Evolutionary conservation across 2,888 invertebrate species (phyloP).

Genomic region (Ditylenchus weischeri): DNA sequence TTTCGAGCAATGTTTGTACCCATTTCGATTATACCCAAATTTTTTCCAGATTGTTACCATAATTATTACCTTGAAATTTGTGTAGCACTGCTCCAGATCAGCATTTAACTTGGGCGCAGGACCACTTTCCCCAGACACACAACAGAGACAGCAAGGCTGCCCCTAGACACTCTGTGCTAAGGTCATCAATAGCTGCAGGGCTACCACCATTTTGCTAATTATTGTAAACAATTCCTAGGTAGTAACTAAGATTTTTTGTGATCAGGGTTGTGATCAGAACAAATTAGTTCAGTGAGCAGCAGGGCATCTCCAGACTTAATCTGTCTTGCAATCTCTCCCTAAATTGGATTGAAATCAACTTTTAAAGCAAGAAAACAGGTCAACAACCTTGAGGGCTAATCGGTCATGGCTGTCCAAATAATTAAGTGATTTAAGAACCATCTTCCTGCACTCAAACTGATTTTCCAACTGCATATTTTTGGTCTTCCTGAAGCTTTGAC

Average conservation of each 20-base stretch:
- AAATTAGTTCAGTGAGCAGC: conserved; percentile 92
- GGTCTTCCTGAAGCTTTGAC: conserved; percentile 63
- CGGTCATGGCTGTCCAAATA: conserved; percentile 90
- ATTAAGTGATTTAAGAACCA: conserved; percentile 84
- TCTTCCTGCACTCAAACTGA: conserved; percentile 87
- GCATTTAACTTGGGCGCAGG: conserved; percentile 79
- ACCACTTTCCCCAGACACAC: conserved; percentile 61
- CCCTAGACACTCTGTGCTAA: conserved; percentile 72
- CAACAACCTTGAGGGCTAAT: conserved; percentile 76
- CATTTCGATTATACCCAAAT: no score
- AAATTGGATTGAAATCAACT: neutral
- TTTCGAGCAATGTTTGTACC: no score
- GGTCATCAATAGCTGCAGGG: conserved; percentile 73
- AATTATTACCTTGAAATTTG: conserved; percentile 50
- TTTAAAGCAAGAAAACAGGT: no score
- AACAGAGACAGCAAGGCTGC: conserved; percentile 71
- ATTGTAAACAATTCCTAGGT: no score
- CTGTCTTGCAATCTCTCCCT: conserved; percentile 93
- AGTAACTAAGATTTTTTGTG: no score
- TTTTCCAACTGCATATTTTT: conserved; percentile 92
- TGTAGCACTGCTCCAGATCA: conserved; percentile 84
- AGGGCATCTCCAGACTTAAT: conserved; percentile 92
- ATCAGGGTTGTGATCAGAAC: no score
- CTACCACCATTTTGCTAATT: no score
- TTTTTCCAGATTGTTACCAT: no score